A percentile compares a stretch with the other conserved stretches of the same genome.
Conservation (phyloP, 2,797 vertebrate species). For the Epinephelus malabaricus region DNA sequence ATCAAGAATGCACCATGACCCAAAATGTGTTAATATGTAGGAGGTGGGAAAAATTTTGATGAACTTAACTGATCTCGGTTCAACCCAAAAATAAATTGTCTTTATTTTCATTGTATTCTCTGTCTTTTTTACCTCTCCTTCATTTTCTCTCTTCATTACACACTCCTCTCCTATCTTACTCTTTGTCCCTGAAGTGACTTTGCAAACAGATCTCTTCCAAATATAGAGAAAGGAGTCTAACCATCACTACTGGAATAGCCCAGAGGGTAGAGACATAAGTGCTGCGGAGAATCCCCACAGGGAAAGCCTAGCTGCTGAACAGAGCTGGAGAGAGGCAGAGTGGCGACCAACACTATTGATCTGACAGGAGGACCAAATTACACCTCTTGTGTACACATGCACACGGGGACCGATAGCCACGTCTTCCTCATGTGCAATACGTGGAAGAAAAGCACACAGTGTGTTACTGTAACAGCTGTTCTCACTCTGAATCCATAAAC, state of each 20-base stretch:
- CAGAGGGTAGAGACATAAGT: constrained; percentile 32
- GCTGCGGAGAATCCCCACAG: constrained; percentile 64
- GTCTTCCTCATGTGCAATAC: constrained; percentile 5
- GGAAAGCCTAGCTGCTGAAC: constrained; percentile 45
- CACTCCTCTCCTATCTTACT: not conserved
- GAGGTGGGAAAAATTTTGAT: not conserved
- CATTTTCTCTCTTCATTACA: not conserved
- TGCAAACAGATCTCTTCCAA: constrained; percentile 68
- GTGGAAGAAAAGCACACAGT: not conserved
- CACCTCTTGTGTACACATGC: constrained; percentile 17
- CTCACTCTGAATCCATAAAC: too few relatives aligned
- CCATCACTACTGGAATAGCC: constrained; percentile 63
- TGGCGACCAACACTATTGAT: constrained; percentile 54
- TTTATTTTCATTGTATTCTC: not conserved
- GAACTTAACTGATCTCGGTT: not conserved
- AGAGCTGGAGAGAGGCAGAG: constrained; percentile 37
- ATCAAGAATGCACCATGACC: not conserved
- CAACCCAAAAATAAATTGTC: not conserved
- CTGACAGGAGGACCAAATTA: constrained; percentile 26
- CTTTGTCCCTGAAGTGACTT: constrained; percentile 70
- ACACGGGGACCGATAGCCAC: not conserved
- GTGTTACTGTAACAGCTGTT: too few relatives aligned
- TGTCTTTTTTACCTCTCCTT: not conserved
- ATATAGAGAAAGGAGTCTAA: constrained; percentile 70
- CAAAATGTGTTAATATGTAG: not conserved